Percentiles rank a stretch among this genome's conserved stretches.
Evolutionary conservation across 2,113 vertebrate species (phyloP).

Genomic region (Paramormyrops kingsleyae): DNA sequence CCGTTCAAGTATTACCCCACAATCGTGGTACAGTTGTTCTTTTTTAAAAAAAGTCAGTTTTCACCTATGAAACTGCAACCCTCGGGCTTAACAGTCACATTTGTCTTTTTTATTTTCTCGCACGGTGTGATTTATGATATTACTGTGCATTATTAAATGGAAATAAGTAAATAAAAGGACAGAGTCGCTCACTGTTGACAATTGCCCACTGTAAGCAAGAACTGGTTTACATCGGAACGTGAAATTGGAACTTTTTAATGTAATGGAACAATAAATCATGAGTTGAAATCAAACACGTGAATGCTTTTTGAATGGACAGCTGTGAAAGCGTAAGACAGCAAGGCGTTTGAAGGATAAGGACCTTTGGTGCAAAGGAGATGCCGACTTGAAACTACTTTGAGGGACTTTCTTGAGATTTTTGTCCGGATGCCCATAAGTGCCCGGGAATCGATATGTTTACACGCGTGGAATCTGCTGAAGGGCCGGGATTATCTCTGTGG

Average conservation of each 20-base stretch:
- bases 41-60: constrained; percentile 9
- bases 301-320: constrained; percentile 12
- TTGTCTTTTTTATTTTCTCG: constrained; percentile 28
- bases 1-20: not conserved
- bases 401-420: not conserved
- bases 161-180: constrained; percentile 31
- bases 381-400: not conserved
- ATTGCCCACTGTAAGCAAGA: constrained; percentile 26
- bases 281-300: constrained; percentile 30
- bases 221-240: constrained; percentile 15
- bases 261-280: constrained; percentile 33
- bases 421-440: not conserved
- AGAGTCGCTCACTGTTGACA: not conserved
- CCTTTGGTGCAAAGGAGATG: constrained; percentile 1
- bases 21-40: not conserved
- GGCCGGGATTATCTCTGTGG: not conserved
- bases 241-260: constrained; percentile 19
- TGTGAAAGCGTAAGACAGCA: constrained; percentile 3
- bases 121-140: constrained; percentile 32
- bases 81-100: constrained; percentile 19
- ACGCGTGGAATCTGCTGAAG: not conserved
- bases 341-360: constrained; percentile 21
- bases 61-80: constrained; percentile 10
- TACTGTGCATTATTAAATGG: constrained; percentile 31
- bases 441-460: not conserved